Base-by-base conservation (phyloP, 37 sponge, comb jelly and placozoan genomes). In the Axinella damicornis region DNA sequence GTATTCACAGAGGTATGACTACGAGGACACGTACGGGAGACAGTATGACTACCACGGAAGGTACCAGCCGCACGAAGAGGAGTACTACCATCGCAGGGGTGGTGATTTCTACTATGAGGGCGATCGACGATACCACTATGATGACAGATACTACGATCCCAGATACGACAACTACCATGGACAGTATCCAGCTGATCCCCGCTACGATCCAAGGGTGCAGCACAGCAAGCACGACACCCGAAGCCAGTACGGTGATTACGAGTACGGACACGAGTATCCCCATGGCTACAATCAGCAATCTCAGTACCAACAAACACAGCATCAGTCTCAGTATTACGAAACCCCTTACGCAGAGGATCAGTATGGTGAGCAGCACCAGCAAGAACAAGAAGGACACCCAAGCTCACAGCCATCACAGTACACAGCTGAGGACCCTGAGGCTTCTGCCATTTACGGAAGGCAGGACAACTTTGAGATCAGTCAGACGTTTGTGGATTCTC, bases 391-490 rank as follows among this genome's bases (percentile, higher is more conserved):
- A 46, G 46, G 46, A 46, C 4, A 46, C 46, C 46, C n/a, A n/a
- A n/a, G n/a, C n/a, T n/a, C n/a, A n/a, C n/a, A 46, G 46, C 5
- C 2, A 28, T 11, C 27, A 28, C 28, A 62, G 64, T 27, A 28
- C 24, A 13, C 64, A 62, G 64, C 28, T 19, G 61, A 71, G 20
- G 71, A 67, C 33, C 56, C 57, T 21, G 82, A 81, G 18, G 35
- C 82, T 20, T 81, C 82, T n/a, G 69, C 54, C 14, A 81, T 81
- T 14, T 12, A 57, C 4, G 82, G 82, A 71, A 28, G 12, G 64
- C 41, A 31, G 30, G 27, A 17, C 27, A 58, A 34, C 71, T 52
- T 81, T 56, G 82, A 81, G 56, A 22, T n/a, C 14, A 60, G 71
- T 28, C 72, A 81, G 27, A 69, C 69, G 21, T 55, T 81, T 37